phyloP scores from a whole-genome alignment of 2,888 invertebrate species.

The Machimus rusticus region DNA sequence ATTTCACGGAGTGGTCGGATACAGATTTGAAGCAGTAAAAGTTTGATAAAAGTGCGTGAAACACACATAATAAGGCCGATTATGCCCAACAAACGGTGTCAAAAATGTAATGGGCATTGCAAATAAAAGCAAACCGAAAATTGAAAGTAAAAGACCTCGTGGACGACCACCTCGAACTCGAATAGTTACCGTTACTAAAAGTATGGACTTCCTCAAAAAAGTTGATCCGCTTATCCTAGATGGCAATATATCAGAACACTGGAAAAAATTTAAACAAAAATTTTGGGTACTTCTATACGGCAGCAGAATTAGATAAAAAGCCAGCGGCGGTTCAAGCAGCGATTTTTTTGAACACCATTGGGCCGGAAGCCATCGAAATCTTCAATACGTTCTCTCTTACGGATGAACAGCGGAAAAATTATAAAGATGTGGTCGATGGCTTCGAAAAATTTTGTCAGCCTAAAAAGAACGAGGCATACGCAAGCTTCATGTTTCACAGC shows the following conservation, averaged over 20 bases:
- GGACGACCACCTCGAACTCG: background rate
- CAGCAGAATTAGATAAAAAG: background rate
- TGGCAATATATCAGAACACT: background rate
- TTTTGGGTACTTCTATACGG: background rate
- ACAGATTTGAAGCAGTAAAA: too few relatives aligned
- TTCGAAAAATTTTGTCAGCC: background rate
- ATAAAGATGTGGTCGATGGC: background rate
- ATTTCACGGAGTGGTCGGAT: too few relatives aligned
- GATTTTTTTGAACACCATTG: background rate
- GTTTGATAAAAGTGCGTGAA: too few relatives aligned
- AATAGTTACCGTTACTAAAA: background rate
- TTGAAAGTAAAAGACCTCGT: background rate
- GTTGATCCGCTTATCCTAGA: background rate
- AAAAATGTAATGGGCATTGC: background rate
- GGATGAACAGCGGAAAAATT: background rate
- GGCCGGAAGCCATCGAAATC: background rate
- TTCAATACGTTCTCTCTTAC: background rate
- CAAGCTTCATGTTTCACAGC: background rate
- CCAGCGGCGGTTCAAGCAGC: background rate
- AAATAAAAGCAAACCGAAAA: background rate
- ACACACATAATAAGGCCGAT: too few relatives aligned
- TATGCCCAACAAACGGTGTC: too few relatives aligned
- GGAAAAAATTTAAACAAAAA: background rate
- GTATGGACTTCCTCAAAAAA: background rate
- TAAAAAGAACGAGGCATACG: background rate